Conservation (phyloP, 2,113 vertebrate genomes). For the Macrotis lagotis region DNA sequence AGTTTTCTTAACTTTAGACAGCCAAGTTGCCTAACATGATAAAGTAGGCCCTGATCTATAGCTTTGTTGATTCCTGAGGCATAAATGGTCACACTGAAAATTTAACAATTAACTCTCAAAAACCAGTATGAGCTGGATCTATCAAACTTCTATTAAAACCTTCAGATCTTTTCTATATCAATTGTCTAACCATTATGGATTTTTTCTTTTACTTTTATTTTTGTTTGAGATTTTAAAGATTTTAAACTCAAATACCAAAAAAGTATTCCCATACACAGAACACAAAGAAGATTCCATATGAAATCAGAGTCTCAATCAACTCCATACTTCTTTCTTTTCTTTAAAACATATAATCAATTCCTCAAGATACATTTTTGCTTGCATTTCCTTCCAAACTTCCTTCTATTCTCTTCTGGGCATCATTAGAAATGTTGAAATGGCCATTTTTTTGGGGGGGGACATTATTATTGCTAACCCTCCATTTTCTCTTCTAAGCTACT, state of each 20-base stretch:
- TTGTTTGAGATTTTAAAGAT: neutral
- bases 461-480: neutral
- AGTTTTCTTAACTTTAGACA: neutral
- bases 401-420: neutral
- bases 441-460: neutral
- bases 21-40: neutral
- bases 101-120: neutral
- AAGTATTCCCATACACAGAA: neutral
- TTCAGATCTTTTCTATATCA: neutral
- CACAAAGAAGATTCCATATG: neutral
- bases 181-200: neutral
- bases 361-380: neutral
- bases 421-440: neutral
- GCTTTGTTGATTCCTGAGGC: neutral
- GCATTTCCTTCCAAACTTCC: neutral
- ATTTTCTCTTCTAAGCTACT: neutral
- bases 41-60: neutral
- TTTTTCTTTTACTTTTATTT: neutral
- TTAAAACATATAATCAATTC: neutral
- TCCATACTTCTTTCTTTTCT: neutral
- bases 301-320: neutral
- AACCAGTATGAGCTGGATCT: neutral
- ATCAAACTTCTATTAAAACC: neutral
- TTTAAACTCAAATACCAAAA: neutral
- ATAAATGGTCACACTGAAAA: neutral